These are phyloP conservation scores for Capreolus pygargus DNA, from an alignment of 2,113 vertebrate genomes.

Conservation along the genomic window DNA sequence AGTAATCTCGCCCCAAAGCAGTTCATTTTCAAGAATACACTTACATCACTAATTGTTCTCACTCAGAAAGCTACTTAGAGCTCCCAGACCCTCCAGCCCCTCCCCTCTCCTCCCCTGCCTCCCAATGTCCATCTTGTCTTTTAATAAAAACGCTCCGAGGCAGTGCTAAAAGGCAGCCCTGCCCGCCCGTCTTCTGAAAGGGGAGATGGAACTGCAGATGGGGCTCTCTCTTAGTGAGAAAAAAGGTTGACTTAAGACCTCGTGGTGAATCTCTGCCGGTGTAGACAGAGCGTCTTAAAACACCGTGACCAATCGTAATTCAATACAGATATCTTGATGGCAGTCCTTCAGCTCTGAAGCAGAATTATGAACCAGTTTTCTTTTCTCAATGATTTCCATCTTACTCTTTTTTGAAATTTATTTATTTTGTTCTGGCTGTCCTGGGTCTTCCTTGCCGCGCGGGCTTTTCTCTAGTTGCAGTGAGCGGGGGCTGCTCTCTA, in stretches of 20 bases:
- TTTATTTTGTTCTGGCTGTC: not conserved
- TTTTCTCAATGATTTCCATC: not conserved
- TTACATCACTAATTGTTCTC: slow-evolving; percentile 85
- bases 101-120: slow-evolving; percentile 49
- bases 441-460: not conserved
- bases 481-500: not conserved
- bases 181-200: not conserved
- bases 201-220: not conserved
- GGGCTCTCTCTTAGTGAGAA: not conserved
- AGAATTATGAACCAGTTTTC: not conserved
- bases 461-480: not conserved
- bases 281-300: not conserved
- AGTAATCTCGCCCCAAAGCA: slow-evolving; percentile 81
- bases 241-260: not conserved
- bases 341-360: not conserved
- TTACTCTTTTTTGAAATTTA: not conserved
- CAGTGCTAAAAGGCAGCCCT: slow-evolving; percentile 24
- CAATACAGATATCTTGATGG: not conserved
- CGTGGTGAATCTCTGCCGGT: not conserved
- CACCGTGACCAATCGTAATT: accelerated
- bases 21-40: slow-evolving; percentile 80
- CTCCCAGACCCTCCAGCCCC: slow-evolving; percentile 71
- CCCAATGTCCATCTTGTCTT: slow-evolving; percentile 42
- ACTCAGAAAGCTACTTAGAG: slow-evolving; percentile 84
- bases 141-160: slow-evolving; percentile 48